Evolutionary conservation across 2,113 vertebrate species (phyloP).

Genomic region (Scalopus aquaticus): DNA sequence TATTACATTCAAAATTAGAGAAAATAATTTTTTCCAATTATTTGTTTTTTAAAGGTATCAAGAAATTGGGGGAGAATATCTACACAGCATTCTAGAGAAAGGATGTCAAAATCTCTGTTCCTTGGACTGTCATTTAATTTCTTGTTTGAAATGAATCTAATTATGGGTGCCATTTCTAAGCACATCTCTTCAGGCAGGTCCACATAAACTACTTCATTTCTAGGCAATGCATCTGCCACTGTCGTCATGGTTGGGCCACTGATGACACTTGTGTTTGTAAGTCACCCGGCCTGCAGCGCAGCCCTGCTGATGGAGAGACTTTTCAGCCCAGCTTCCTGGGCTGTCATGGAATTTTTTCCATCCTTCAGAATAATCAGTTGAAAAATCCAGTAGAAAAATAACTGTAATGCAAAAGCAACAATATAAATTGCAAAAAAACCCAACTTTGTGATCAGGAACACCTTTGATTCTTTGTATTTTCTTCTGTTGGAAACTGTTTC

Average conservation of each 20-base stretch:
- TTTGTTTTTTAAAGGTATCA: slow-evolving; percentile 37
- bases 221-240: slow-evolving; percentile 81
- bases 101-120: slow-evolving; percentile 48
- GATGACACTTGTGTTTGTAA: slow-evolving; percentile 70
- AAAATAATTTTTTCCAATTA: slow-evolving; percentile 39
- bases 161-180: slow-evolving; percentile 83
- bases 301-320: slow-evolving; percentile 64
- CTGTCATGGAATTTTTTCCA: slow-evolving; percentile 82
- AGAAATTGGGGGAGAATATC: slow-evolving; percentile 40
- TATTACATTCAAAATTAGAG: not conserved
- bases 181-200: slow-evolving; percentile 83
- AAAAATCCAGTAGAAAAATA: slow-evolving; percentile 84
- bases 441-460: slow-evolving; percentile 71
- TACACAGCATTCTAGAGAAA: not conserved
- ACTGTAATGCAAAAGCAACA: slow-evolving; percentile 77
- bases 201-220: slow-evolving; percentile 82
- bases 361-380: slow-evolving; percentile 81
- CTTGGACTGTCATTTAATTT: slow-evolving; percentile 41
- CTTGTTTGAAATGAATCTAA: slow-evolving; percentile 75
- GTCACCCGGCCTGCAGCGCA: slow-evolving; percentile 49
- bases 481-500: slow-evolving; percentile 77
- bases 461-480: slow-evolving; percentile 53
- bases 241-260: slow-evolving; percentile 79
- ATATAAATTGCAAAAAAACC: slow-evolving; percentile 74
- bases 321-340: slow-evolving; percentile 84